Percentiles rank a stretch among this genome's conserved stretches.
Conservation (phyloP, 1,140 invertebrate species). For the Chionoecetes opilio region DNA sequence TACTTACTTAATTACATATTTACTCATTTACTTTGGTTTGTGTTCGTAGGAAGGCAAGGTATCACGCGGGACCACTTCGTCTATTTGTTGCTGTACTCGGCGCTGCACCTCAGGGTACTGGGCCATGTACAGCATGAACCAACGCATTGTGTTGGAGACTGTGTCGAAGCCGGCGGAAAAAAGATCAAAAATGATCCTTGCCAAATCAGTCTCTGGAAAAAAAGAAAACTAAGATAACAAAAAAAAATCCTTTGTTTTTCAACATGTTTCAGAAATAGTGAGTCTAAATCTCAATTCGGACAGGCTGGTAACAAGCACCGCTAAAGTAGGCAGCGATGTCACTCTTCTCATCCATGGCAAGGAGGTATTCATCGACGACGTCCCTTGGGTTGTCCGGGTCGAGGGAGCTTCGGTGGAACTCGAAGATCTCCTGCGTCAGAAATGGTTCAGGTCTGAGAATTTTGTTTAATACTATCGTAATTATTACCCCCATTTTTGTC, state of each 20-base stretch:
- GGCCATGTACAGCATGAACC: constrained; percentile 75
- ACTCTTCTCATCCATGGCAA: constrained; percentile 71
- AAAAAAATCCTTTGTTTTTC: too few relatives aligned
- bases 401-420: constrained; percentile 82
- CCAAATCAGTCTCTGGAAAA: constrained; percentile 65
- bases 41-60: constrained; percentile 37
- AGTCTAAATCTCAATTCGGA: too few relatives aligned
- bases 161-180: constrained; percentile 79
- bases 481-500: background rate
- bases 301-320: too few relatives aligned
- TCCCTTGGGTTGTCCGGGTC: constrained; percentile 83
- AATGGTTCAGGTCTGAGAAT: too few relatives aligned
- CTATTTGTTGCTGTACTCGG: constrained; percentile 72
- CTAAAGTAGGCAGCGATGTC: constrained; percentile 52
- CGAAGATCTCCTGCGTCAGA: background rate
- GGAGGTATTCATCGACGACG: constrained; percentile 84
- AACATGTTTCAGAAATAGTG: too few relatives aligned
- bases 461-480: background rate
- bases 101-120: constrained; percentile 72
- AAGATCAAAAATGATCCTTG: constrained; percentile 61
- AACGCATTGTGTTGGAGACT: constrained; percentile 55
- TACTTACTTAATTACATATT: too few relatives aligned
- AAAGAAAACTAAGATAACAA: too few relatives aligned
- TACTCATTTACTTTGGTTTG: constrained; percentile 31
- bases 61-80: constrained; percentile 57